phyloP scores from a whole-genome alignment of 2,888 invertebrate genomes.

The Agriopis aurantiaria region DNA sequence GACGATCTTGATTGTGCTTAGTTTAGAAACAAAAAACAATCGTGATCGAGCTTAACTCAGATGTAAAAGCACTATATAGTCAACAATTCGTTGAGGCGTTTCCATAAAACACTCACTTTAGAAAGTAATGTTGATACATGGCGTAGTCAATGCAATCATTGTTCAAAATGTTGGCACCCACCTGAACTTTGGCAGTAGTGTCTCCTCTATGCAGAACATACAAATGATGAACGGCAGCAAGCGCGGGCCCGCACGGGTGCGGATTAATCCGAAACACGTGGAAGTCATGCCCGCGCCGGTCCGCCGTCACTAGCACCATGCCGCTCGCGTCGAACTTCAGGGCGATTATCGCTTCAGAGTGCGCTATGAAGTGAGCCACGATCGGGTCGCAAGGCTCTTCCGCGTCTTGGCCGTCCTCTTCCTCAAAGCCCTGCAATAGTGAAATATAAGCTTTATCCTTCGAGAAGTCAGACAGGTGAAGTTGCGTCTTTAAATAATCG shows the following conservation, averaged over 20 bases:
- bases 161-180: conserved; percentile 42
- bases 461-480: background rate
- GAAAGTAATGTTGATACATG: too few relatives aligned
- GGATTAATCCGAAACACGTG: conserved; percentile 98
- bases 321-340: conserved; percentile 97
- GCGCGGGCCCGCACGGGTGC: conserved; percentile 94
- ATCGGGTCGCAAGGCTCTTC: conserved; percentile 90
- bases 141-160: too few relatives aligned
- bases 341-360: conserved; percentile 95
- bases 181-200: conserved; percentile 97
- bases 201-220: conserved; percentile 98
- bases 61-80: too few relatives aligned
- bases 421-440: conserved; percentile 70
- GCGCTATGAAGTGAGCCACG: conserved; percentile 95
- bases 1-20: too few relatives aligned
- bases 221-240: conserved; percentile 97
- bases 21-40: too few relatives aligned
- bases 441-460: background rate
- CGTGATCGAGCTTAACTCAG: too few relatives aligned
- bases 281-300: conserved; percentile 97
- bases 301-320: conserved; percentile 95
- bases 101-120: too few relatives aligned
- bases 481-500: too few relatives aligned
- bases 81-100: too few relatives aligned
- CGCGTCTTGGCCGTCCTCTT: conserved; percentile 87